Base-by-base conservation (phyloP, 30 jellyfish, hydroid and myxozoan species). In the Nemopilema nomurai region DNA sequence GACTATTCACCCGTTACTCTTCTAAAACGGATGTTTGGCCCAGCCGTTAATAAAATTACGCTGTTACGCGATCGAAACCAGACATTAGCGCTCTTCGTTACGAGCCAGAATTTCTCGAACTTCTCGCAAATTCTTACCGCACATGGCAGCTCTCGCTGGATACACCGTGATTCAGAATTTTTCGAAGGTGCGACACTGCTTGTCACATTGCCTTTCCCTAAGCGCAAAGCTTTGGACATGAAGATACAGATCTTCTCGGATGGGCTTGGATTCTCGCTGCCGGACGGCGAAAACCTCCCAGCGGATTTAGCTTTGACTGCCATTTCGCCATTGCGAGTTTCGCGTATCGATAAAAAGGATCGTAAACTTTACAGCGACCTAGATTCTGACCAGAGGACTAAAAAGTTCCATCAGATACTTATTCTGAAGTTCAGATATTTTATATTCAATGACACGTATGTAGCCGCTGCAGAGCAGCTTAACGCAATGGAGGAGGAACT, bases 121-220 rank as follows among this genome's bases (percentile, higher is more conserved):
- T 93, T 93, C 76, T 83, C 98, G 4, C 96, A 81, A 26, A 92
- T 89, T 8, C 69, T 80, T 17, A 89, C 93, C 0, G 90, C 98
- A 16, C 98, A 93, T 62, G 98, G 98, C 22, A 93, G 98, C 79
- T 88, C 97, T 31, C 87, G 98, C 16, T 93, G 98, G 98, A 78
- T 93, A 0, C 98, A 93, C 74, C 67, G 97, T 20, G 89, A 93
- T 63, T 93, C 98, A 16, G 67, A 79, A 32, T 93, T 93, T 69
- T 70, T 67, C 21, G 90, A 90, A 52, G 98, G 98, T 16, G 98
- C 98, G 21, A 82, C 92, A 8, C 29, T 93, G 1, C 83, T 93
- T 32, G 97, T 93, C 9, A 93, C 98, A 50, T 69, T 93, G 20
- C 98, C 98, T 24, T 93, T 93, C 67, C 98, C 98, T 75, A 83